Evolutionary conservation across 2,888 invertebrate genomes (phyloP).

Genomic region (Leptopilina myrica): DNA sequence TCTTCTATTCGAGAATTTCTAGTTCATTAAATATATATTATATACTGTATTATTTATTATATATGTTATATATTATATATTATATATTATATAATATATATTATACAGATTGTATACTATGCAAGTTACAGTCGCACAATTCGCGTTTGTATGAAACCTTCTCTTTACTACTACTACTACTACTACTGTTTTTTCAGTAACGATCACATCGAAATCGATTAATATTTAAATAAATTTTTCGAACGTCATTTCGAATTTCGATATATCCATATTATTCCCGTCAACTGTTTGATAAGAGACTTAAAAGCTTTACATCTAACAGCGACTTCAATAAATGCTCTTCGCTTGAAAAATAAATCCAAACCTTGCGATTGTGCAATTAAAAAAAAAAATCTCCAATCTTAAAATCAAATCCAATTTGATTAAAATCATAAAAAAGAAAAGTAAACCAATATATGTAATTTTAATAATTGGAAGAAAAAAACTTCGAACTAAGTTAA

Average conservation of each 20-base stretch:
- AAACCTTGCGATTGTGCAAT: background rate
- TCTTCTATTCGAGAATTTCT: slow-evolving; percentile 29
- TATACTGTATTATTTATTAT: background rate
- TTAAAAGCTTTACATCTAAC: background rate
- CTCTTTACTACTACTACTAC: slow-evolving; percentile 16
- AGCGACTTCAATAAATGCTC: background rate
- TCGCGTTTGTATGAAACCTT: slow-evolving; percentile 33
- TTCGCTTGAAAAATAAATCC: background rate
- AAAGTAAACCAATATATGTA: background rate
- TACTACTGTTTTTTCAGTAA: slow-evolving; percentile 18
- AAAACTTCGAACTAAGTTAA: background rate
- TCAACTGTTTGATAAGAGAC: slow-evolving; percentile 19
- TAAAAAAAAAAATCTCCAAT: too few species aligned
- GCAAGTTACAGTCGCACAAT: slow-evolving; percentile 27
- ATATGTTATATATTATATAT: background rate
- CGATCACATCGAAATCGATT: slow-evolving; percentile 33
- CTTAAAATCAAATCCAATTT: background rate
- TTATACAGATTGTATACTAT: slow-evolving; percentile 22
- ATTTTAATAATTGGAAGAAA: background rate
- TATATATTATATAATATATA: slow-evolving; percentile 2
- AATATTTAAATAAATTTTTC: slow-evolving; percentile 4
- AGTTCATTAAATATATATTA: background rate
- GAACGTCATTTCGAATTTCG: slow-evolving; percentile 9
- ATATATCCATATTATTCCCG: slow-evolving; percentile 5
- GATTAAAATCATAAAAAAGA: background rate